phyloP scores from a whole-genome alignment of 2,888 invertebrate species.

The Myathropa florea region DNA sequence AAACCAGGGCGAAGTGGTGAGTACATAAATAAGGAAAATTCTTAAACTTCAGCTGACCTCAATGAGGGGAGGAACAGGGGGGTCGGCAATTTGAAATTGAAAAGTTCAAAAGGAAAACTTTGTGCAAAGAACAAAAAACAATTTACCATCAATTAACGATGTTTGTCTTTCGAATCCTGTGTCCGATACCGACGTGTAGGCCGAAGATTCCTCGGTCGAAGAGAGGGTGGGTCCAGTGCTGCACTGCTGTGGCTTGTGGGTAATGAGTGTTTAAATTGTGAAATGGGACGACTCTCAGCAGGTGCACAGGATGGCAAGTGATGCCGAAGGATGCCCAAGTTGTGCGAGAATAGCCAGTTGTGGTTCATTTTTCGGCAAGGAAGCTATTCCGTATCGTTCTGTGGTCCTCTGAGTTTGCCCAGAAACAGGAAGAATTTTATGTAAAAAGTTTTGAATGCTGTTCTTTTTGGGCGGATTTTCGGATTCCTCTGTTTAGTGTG shows the following conservation, averaged over 20 bases:
- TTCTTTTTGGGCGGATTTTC: neutral
- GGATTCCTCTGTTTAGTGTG: neutral
- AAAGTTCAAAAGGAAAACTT: slow-evolving; percentile 64
- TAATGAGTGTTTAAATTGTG: slow-evolving; percentile 49
- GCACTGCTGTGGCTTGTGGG: slow-evolving; percentile 20
- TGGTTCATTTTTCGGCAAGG: neutral
- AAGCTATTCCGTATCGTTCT: neutral
- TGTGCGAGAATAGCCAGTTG: neutral
- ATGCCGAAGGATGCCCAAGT: neutral
- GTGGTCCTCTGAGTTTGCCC: neutral
- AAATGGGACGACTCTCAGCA: slow-evolving; percentile 35
- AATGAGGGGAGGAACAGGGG: neutral
- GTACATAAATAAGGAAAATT: slow-evolving; percentile 71
- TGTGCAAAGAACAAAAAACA: slow-evolving; percentile 57
- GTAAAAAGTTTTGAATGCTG: neutral
- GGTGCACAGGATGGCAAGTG: neutral
- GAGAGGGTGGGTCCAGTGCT: neutral
- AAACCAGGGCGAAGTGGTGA: slow-evolving; percentile 80
- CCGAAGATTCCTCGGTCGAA: neutral
- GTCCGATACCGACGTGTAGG: neutral
- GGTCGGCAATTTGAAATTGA: slow-evolving; percentile 15
- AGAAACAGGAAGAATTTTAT: neutral
- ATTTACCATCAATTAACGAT: slow-evolving; percentile 62
- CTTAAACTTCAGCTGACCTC: slow-evolving; percentile 2
- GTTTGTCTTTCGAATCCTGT: slow-evolving; percentile 49